phyloP scores from a whole-genome alignment of 1,140 invertebrate genomes.

The Solen grandis region DNA sequence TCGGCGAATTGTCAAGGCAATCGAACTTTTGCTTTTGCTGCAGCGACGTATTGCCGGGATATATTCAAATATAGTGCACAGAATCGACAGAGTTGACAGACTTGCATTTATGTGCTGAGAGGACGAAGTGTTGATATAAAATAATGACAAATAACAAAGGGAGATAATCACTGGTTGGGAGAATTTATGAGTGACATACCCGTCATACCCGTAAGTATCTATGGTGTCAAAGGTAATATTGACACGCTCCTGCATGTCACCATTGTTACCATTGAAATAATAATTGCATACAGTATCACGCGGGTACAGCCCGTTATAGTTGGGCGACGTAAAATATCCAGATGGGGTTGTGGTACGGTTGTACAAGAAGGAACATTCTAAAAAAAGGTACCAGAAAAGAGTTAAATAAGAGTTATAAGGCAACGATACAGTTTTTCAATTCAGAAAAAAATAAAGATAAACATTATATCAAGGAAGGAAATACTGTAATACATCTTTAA shows the following conservation, averaged over 20 bases:
- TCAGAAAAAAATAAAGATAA: too few species aligned
- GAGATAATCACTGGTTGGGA: neutral
- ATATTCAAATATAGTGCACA: neutral
- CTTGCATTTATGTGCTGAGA: neutral
- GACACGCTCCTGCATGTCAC: constrained; percentile 88
- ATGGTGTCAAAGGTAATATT: constrained; percentile 87
- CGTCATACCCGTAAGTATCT: constrained; percentile 77
- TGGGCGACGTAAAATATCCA: constrained; percentile 94
- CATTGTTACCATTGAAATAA: constrained; percentile 94
- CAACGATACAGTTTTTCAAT: neutral
- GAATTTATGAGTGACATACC: constrained; percentile 42
- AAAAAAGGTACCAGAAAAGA: constrained; percentile 43
- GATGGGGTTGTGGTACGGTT: constrained; percentile 87
- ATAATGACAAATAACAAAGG: neutral
- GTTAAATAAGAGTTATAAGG: too few species aligned
- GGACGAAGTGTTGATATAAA: too few species aligned
- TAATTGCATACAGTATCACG: constrained; percentile 96
- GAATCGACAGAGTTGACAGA: neutral
- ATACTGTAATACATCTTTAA: too few species aligned
- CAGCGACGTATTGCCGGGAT: neutral
- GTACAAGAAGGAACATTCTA: constrained; percentile 83
- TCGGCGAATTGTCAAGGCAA: constrained; percentile 10
- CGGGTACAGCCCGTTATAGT: constrained; percentile 95
- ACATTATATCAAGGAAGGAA: too few species aligned
- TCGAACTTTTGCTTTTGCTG: constrained; percentile 2